A percentile compares a stretch with the other conserved stretches of the same genome.
These are phyloP conservation scores for Acheta domesticus DNA, from an alignment of 2,888 invertebrate genomes.

Conservation along the genomic window DNA sequence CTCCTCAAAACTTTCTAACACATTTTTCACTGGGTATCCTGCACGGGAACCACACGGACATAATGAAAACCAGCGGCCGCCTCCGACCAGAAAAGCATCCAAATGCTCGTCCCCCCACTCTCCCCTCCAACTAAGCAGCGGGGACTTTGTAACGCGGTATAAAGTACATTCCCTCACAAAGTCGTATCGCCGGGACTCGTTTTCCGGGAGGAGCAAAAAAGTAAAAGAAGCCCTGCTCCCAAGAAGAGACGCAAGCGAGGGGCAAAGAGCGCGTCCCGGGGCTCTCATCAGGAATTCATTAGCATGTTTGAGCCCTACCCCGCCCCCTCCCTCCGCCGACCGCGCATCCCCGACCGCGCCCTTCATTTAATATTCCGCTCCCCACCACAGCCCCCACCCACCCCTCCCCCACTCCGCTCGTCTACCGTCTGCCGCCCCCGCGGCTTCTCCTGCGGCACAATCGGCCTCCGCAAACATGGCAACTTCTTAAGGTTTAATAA, in stretches of 20 bases:
- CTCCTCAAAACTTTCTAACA: too few species aligned
- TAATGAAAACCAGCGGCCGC: too few species aligned
- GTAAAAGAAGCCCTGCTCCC: background rate
- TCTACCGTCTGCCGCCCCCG: too few species aligned
- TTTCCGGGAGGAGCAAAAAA: constrained; percentile 9
- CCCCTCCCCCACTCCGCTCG: background rate
- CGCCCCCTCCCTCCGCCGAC: background rate
- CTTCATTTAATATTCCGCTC: constrained; percentile 2
- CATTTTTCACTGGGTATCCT: too few species aligned
- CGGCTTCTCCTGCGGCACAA: too few species aligned
- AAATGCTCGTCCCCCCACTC: too few species aligned
- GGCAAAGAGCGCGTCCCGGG: constrained; percentile 5
- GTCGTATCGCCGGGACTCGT: background rate
- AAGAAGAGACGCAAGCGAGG: background rate
- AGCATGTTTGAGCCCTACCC: background rate
- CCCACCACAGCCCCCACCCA: background rate
- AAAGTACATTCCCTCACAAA: constrained; percentile 4
- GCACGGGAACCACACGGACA: too few species aligned
- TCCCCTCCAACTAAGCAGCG: background rate
- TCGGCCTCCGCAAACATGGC: too few species aligned
- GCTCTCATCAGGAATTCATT: constrained; percentile 18
- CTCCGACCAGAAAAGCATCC: too few species aligned
- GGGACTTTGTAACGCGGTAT: constrained; percentile 10
- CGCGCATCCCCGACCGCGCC: background rate
- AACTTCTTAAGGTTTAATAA: too few species aligned